Conservation (phyloP, 2,888 invertebrate genomes). For the Cylloceria caligata region DNA sequence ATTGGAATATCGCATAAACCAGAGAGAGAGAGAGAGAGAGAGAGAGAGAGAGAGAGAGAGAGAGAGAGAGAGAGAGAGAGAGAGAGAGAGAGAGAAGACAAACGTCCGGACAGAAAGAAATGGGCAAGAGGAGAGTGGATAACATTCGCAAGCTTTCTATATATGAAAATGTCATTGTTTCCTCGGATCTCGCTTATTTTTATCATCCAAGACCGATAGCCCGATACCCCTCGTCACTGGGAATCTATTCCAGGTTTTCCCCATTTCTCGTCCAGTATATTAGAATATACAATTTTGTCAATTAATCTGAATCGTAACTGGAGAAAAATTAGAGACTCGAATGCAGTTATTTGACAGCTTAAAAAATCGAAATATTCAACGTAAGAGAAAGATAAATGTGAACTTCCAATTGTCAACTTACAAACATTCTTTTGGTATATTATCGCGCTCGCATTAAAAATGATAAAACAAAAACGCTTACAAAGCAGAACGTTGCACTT, state of each 20-base stretch:
- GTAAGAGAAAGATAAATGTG: too few species aligned
- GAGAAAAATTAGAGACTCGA: neutral
- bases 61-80: too few species aligned
- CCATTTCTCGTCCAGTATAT: neutral
- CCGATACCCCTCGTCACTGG: constrained; percentile 28
- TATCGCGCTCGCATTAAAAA: too few species aligned
- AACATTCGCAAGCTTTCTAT: constrained; percentile 37
- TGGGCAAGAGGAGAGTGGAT: constrained; percentile 12
- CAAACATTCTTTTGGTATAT: too few species aligned
- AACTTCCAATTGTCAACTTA: too few species aligned
- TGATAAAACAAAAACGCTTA: too few species aligned
- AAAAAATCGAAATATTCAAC: neutral
- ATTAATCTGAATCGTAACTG: constrained; percentile 12
- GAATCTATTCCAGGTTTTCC: constrained; percentile 45
- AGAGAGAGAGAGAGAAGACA: too few species aligned
- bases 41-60: too few species aligned
- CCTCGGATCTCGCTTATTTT: constrained; percentile 46
- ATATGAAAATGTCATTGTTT: constrained; percentile 34
- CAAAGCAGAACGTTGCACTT: too few species aligned
- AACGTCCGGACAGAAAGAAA: constrained; percentile 23
- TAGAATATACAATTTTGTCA: constrained; percentile 32
- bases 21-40: too few species aligned
- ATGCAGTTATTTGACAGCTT: neutral
- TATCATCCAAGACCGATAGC: constrained; percentile 39
- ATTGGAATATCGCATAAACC: constrained; percentile 34